A percentile compares a stretch with the other conserved stretches of the same genome.
These are phyloP conservation scores for Actinernus sp. DNA, from an alignment of 92 coral and sea anemone genomes.

Conservation along the genomic window DNA sequence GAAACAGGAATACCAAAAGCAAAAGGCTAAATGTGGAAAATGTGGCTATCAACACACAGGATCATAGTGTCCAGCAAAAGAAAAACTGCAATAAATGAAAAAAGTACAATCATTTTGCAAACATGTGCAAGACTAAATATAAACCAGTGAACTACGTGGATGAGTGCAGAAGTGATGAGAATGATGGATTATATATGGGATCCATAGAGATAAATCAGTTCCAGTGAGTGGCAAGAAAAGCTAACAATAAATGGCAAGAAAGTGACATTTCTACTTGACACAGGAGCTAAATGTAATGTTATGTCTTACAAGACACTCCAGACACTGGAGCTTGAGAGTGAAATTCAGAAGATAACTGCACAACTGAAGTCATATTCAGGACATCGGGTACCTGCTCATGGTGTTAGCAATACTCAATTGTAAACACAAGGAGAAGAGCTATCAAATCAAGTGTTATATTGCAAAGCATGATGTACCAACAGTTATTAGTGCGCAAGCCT, in stretches of 20 bases:
- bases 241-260: conserved; percentile 20
- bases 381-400: conserved; percentile 22
- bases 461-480: conserved; percentile 34
- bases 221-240: conserved; percentile 29
- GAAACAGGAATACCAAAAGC: not conserved
- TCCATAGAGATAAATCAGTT: conserved; percentile 5
- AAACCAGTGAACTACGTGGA: conserved; percentile 8
- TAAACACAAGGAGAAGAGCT: conserved; percentile 16
- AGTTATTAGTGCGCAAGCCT: conserved; percentile 37
- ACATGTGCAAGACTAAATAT: conserved; percentile 16
- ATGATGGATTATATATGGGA: conserved; percentile 8
- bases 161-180: too few species aligned
- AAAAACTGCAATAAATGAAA: too few species aligned
- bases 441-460: conserved; percentile 22
- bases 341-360: conserved; percentile 3
- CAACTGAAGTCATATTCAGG: conserved; percentile 26
- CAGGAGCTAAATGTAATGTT: conserved; percentile 46
- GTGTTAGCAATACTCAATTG: conserved; percentile 24
- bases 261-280: conserved; percentile 23
- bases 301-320: conserved; percentile 31
- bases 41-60: not conserved
- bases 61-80: not conserved
- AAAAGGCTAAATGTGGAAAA: not conserved
- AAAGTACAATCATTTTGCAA: conserved; percentile 41
- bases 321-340: conserved; percentile 8